These are phyloP conservation scores for Neoscelio sp. DNA, from an alignment of 2,888 invertebrate species.

Conservation along the genomic window DNA sequence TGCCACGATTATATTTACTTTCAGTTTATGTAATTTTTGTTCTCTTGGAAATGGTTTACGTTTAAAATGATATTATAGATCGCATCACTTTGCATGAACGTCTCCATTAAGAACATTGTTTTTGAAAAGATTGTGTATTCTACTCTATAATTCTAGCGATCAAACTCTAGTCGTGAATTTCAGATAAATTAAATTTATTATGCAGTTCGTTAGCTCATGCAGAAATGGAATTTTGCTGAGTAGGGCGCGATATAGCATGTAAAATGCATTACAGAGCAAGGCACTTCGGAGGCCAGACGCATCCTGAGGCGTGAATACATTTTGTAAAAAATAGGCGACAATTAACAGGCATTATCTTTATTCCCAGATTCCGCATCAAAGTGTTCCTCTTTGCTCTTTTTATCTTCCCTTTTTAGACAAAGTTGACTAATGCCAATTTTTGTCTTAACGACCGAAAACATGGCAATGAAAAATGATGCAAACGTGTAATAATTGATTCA, in stretches of 20 bases:
- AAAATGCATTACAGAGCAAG: slow-evolving; percentile 53
- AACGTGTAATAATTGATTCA: slow-evolving; percentile 45
- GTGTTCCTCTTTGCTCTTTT: slow-evolving; percentile 8
- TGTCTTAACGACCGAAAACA: slow-evolving; percentile 14
- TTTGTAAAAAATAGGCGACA: slow-evolving; percentile 51
- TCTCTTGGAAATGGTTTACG: no score
- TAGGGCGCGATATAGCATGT: slow-evolving; percentile 36
- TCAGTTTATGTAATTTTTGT: no score
- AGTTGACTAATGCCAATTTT: slow-evolving; percentile 52
- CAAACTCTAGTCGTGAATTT: slow-evolving; percentile 13
- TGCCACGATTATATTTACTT: no score
- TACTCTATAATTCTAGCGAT: no score
- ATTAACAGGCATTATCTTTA: slow-evolving; percentile 56
- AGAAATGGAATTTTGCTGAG: slow-evolving; percentile 32
- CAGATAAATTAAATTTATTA: slow-evolving; percentile 42
- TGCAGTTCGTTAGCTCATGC: slow-evolving; percentile 28
- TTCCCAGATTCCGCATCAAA: slow-evolving; percentile 27
- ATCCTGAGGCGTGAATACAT: slow-evolving; percentile 56
- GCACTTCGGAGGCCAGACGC: slow-evolving; percentile 39
- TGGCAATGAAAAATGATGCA: slow-evolving; percentile 29
- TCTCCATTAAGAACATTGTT: no score
- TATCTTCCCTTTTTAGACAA: slow-evolving; percentile 21
- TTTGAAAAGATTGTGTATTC: no score
- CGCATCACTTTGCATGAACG: no score
- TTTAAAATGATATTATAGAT: no score